Evolutionary conservation across 2,888 invertebrate genomes (phyloP).

Genomic region (Hirtodrosophila confusa): DNA sequence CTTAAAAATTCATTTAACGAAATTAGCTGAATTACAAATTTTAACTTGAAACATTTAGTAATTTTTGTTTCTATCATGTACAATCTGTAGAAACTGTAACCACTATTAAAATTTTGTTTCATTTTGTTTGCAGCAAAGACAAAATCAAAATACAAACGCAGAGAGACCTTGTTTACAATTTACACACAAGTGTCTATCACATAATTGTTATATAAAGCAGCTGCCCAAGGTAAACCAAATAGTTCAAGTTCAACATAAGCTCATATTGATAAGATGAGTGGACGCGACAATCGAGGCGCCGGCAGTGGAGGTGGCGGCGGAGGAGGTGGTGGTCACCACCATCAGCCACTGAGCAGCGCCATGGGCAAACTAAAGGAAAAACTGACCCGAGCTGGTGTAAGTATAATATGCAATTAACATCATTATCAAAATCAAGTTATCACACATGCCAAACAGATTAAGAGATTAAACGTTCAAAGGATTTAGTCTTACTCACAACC

Average conservation of each 20-base stretch:
- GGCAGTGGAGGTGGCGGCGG: conserved; percentile 75
- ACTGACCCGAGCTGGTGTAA: conserved; percentile 80
- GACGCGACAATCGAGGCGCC: conserved; percentile 82
- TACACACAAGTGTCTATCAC: conserved; percentile 5
- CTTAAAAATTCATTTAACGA: too few species aligned
- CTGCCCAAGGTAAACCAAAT: conserved; percentile 20
- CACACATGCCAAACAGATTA: not conserved
- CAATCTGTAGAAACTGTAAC: not conserved
- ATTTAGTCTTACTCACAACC: too few species aligned
- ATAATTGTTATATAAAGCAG: conserved; percentile 21
- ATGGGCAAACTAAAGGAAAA: conserved; percentile 84
- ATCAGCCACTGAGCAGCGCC: conserved; percentile 81
- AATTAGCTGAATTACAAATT: too few species aligned
- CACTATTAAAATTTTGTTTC: conserved; percentile 5
- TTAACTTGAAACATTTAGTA: too few species aligned
- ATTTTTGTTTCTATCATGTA: not conserved
- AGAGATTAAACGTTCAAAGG: too few species aligned
- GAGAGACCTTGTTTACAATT: conserved; percentile 40
- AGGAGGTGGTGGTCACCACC: conserved; percentile 64
- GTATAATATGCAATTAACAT: conserved; percentile 31
- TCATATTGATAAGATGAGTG: conserved; percentile 81
- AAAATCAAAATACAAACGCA: conserved; percentile 29
- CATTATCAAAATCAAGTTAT: too few species aligned
- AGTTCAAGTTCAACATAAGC: conserved; percentile 64
- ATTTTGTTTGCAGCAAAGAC: conserved; percentile 65